Evolutionary conservation across 1,140 invertebrate genomes (phyloP), one percentile per base, ranked within the genome.

Genomic region (Meteorus sp.): DNA sequence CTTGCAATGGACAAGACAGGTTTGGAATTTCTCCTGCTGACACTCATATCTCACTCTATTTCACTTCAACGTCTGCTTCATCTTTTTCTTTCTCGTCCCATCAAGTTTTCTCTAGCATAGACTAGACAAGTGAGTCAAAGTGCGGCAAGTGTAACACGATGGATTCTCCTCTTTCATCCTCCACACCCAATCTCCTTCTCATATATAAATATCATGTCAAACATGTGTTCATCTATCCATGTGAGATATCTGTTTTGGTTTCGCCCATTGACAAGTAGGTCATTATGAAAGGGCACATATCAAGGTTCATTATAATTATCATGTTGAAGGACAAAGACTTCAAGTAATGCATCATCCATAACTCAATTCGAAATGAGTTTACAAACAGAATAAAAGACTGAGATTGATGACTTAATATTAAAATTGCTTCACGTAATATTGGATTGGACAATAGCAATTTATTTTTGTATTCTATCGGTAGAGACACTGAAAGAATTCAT

Each of bases 231-330:
- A 9, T 19, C 15, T 25, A 54, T 22, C n/a, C 19, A 15, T 27
- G 33, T 13, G 33, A 56, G 54, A 56, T 33, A 13, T 45, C 27
- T 48, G 54, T 56, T 56, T 56, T 29, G 41, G 41, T 56, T 44
- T 31, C 3, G 31, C 29, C 33, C 45, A 27, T 31, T 56, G 54
- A 47, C 54, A 56, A 56, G 54, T 56, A 27, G 51, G 54, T 56
- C 43, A 31, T 56, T 45, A 43, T 44, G 29, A 48, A 47, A 48
- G 45, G 45, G 45, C 45, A 25, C 17, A 9, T 13, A 19, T n/a
- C n/a, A n/a, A n/a, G n/a, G n/a, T n/a, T n/a, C n/a, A n/a, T n/a
- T n/a, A n/a, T n/a, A n/a, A n/a, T n/a, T n/a, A n/a, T n/a, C n/a
- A 19, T 47, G 13, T 56, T 44, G 54, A 35, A 45, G 31, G 29